Evolutionary conservation across 2,113 vertebrate genomes (phyloP).

Genomic region (Xyrauchen texanus): DNA sequence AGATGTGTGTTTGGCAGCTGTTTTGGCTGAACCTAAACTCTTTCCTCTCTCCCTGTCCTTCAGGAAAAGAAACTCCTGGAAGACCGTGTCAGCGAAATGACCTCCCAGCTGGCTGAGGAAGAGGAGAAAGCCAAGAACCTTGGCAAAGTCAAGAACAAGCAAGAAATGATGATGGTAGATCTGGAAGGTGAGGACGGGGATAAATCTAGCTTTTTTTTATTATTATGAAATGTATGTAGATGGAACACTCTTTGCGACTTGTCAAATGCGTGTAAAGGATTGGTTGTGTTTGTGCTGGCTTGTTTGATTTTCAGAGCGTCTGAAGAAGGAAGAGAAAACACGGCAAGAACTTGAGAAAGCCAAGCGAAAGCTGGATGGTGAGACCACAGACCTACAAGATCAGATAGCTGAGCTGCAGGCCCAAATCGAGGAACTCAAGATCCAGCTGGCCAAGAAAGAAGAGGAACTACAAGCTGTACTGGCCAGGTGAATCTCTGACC

Average conservation of each 20-base stretch:
- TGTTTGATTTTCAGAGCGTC: slow-evolving; percentile 77
- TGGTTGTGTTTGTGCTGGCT: not conserved
- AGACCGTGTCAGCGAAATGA: slow-evolving; percentile 90
- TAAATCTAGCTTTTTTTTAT: no score
- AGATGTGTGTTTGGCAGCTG: not conserved
- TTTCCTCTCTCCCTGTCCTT: not conserved
- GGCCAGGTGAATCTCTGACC: slow-evolving; percentile 78
- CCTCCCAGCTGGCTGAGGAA: slow-evolving; percentile 90
- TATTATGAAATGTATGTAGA: no score
- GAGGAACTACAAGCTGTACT: slow-evolving; percentile 91
- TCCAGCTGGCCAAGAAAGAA: slow-evolving; percentile 92
- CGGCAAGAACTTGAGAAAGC: slow-evolving; percentile 95
- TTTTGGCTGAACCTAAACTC: not conserved
- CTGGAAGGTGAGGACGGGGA: slow-evolving; percentile 85
- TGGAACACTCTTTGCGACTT: not conserved
- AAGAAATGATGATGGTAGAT: slow-evolving; percentile 97
- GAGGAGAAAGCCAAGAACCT: slow-evolving; percentile 98
- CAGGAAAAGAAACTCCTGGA: slow-evolving; percentile 97
- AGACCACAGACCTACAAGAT: slow-evolving; percentile 94
- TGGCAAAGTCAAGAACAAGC: slow-evolving; percentile 95
- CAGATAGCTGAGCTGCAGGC: slow-evolving; percentile 95
- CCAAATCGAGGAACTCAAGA: slow-evolving; percentile 94
- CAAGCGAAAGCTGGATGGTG: slow-evolving; percentile 93
- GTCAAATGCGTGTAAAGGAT: not conserved
- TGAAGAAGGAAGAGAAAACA: slow-evolving; percentile 98